phyloP scores from a whole-genome alignment of 2,888 invertebrate genomes.

The Atethmia centrago region DNA sequence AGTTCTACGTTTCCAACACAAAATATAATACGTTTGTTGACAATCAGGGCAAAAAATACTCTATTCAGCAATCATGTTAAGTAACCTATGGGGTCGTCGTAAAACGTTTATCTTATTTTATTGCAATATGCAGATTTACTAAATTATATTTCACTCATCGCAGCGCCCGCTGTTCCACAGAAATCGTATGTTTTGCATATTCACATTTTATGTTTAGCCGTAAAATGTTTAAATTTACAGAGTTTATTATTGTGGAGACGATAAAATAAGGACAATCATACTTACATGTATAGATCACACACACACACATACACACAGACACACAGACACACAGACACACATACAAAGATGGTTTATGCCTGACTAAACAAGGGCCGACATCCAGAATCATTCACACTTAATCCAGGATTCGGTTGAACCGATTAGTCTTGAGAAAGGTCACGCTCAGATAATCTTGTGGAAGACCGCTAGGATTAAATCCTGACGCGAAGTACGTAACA shows the following conservation, averaged over 20 bases:
- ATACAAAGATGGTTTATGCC: conserved; percentile 15
- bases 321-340: not conserved
- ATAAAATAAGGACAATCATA: conserved; percentile 75
- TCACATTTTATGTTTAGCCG: conserved; percentile 81
- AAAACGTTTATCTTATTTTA: conserved; percentile 35
- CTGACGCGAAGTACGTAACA: conserved; percentile 14
- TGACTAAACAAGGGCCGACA: conserved; percentile 22
- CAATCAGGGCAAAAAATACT: not conserved
- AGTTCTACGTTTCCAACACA: not conserved
- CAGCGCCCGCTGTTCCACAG: conserved; percentile 59
- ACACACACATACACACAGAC: not conserved
- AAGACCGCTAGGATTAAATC: conserved; percentile 33
- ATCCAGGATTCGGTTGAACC: conserved; percentile 57
- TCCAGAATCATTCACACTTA: conserved; percentile 59
- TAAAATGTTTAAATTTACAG: conserved; percentile 84
- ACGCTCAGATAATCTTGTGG: conserved; percentile 46
- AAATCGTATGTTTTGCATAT: conserved; percentile 77
- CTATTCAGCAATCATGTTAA: conserved; percentile 6
- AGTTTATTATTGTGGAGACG: conserved; percentile 81
- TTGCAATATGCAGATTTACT: conserved; percentile 26
- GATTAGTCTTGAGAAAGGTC: conserved; percentile 56
- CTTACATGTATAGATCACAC: conserved; percentile 36
- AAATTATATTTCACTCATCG: conserved; percentile 52
- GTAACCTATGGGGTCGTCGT: not conserved
- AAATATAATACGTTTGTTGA: not conserved